These are phyloP conservation scores for Thamnophis sirtalis DNA, from an alignment of 2,113 vertebrate species.

Conservation along the genomic window DNA sequence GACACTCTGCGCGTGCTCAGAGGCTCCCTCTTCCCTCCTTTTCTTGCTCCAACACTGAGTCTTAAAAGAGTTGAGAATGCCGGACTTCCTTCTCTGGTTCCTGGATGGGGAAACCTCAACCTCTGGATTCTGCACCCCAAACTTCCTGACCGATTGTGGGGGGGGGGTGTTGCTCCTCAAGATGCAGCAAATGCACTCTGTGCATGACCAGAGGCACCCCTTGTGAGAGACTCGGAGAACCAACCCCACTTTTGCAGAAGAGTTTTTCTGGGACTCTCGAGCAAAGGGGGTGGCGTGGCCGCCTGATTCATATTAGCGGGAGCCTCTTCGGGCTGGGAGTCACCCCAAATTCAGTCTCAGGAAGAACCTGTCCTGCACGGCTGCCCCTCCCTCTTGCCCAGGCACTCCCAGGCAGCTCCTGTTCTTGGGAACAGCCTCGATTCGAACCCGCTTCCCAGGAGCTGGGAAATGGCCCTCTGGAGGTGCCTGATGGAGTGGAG, in stretches of 20 bases:
- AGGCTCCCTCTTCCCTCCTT: neutral
- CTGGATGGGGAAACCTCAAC: neutral
- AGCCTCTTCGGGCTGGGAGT: neutral
- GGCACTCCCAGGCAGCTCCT: neutral
- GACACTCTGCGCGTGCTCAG: neutral
- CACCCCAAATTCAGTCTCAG: neutral
- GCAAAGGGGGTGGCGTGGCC: neutral
- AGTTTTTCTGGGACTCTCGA: neutral
- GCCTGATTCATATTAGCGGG: neutral
- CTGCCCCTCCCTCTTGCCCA: neutral
- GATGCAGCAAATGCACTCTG: neutral
- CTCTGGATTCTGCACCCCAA: too few species aligned
- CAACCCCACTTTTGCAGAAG: conserved; percentile 3
- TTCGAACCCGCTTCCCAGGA: neutral
- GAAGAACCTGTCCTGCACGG: neutral
- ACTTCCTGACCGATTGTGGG: too few species aligned
- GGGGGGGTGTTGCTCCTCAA: neutral
- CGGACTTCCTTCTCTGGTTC: neutral
- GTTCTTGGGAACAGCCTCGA: neutral
- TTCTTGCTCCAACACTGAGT: neutral
- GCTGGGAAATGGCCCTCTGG: neutral
- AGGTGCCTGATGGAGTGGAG: neutral
- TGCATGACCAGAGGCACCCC: neutral
- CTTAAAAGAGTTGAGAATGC: neutral
- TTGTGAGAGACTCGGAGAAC: neutral